Percentiles rank a stretch among this genome's conserved stretches.
phyloP scores from a whole-genome alignment of 1,140 invertebrate genomes.

The Heliconius himera region DNA sequence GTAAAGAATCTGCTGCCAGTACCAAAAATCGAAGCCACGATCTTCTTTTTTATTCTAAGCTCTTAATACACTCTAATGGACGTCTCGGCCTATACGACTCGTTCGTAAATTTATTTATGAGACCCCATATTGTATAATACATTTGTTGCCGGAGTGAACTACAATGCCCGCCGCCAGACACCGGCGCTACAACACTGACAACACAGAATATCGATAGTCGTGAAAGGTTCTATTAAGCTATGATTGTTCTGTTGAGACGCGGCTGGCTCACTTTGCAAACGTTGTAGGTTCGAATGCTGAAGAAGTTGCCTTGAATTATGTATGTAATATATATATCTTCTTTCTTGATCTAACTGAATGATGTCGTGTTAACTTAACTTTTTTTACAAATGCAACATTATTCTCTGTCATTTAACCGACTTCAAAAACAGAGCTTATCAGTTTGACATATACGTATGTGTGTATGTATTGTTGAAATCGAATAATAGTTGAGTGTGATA shows the following conservation, averaged over 20 bases:
- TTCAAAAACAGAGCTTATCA: no score
- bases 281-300: no score
- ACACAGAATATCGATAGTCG: constrained; percentile 23
- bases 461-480: no score
- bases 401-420: no score
- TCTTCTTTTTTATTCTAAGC: background rate
- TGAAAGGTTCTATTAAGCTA: background rate
- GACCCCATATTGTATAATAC: constrained; percentile 17
- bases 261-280: background rate
- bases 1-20: background rate
- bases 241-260: background rate
- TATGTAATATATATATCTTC: no score
- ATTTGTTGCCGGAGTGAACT: constrained; percentile 47
- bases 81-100: background rate
- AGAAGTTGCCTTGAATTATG: no score
- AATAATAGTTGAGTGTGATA: no score
- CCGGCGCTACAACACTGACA: constrained; percentile 50
- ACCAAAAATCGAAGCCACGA: background rate
- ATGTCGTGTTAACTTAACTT: no score
- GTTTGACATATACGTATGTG: no score
- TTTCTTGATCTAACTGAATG: no score
- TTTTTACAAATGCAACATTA: no score
- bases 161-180: constrained; percentile 50
- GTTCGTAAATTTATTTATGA: constrained; percentile 11
- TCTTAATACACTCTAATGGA: constrained; percentile 6